phyloP scores from a whole-genome alignment of 1,140 invertebrate genomes.

The Cataglyphis hispanica region DNA sequence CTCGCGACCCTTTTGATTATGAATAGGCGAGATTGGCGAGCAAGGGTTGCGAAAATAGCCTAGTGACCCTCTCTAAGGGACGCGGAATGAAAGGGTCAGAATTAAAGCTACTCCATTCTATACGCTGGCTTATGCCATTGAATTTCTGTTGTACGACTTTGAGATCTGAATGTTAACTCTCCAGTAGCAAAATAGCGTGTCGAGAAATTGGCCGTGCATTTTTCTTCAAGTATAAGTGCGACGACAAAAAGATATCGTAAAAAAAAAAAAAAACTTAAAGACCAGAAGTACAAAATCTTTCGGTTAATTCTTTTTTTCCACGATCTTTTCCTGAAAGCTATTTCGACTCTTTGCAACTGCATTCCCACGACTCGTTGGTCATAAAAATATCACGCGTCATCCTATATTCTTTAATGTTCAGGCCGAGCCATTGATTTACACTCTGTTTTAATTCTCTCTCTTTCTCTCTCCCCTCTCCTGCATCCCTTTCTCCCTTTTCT shows the following conservation, averaged over 20 bases:
- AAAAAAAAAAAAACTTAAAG: neutral
- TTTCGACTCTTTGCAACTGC: neutral
- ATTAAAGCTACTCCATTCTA: constrained; percentile 60
- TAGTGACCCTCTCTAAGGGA: constrained; percentile 41
- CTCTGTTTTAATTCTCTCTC: constrained; percentile 69
- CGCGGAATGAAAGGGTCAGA: constrained; percentile 66
- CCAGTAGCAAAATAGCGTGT: neutral
- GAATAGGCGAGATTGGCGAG: constrained; percentile 61
- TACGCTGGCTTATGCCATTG: constrained; percentile 15
- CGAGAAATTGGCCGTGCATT: neutral
- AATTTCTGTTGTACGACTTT: constrained; percentile 31
- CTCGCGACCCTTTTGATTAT: constrained; percentile 60
- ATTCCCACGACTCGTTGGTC: constrained; percentile 32
- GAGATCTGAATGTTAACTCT: constrained; percentile 26
- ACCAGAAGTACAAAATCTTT: neutral
- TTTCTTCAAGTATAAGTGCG: neutral
- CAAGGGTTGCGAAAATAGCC: constrained; percentile 47
- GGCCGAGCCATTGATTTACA: constrained; percentile 65
- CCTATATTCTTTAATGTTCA: constrained; percentile 50
- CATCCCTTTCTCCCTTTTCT: constrained; percentile 36
- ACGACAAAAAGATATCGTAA: neutral
- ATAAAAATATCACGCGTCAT: constrained; percentile 46
- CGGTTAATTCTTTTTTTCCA: too few relatives aligned
- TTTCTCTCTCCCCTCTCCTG: neutral
- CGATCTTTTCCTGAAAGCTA: neutral